phyloP scores from a whole-genome alignment of 1,140 invertebrate species.

The Drosophila parvula region DNA sequence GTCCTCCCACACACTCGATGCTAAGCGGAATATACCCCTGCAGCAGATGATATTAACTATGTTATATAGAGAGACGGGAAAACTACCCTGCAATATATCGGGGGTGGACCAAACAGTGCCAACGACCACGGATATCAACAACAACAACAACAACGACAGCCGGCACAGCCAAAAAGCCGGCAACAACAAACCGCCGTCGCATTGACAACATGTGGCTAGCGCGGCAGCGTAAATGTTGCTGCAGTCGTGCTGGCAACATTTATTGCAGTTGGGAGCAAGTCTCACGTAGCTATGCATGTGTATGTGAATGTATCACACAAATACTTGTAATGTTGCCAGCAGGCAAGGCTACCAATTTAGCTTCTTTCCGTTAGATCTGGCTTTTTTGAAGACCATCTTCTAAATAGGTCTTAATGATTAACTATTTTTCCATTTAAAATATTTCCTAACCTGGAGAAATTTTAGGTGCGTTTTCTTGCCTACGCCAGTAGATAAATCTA shows the following conservation, averaged over 20 bases:
- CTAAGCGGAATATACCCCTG: constrained; percentile 25
- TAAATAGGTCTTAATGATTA: too few species aligned
- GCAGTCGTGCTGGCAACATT: constrained; percentile 22
- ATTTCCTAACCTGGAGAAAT: too few species aligned
- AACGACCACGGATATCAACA: constrained; percentile 51
- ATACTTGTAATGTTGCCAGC: constrained; percentile 38
- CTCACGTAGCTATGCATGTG: constrained; percentile 29
- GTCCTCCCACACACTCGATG: constrained; percentile 21
- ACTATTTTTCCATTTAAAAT: too few species aligned
- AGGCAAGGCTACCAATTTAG: too few species aligned
- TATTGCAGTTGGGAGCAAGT: constrained; percentile 6
- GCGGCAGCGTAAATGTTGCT: background rate
- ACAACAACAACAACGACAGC: constrained; percentile 29
- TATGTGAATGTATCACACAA: constrained; percentile 60
- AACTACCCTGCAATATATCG: constrained; percentile 64
- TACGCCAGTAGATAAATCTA: too few species aligned
- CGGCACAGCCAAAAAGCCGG: constrained; percentile 67
- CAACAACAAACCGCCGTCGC: constrained; percentile 61
- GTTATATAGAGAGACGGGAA: constrained; percentile 14
- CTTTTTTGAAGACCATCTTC: too few species aligned
- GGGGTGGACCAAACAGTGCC: constrained; percentile 29
- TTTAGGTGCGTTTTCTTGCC: too few species aligned
- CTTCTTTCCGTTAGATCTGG: too few species aligned
- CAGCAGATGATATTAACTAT: constrained; percentile 19
- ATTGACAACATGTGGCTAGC: constrained; percentile 23